Evolutionary conservation across 2,113 vertebrate species (phyloP), one percentile per base, ranked within the genome.

Genomic region (Cephalopholis sonnerati): DNA sequence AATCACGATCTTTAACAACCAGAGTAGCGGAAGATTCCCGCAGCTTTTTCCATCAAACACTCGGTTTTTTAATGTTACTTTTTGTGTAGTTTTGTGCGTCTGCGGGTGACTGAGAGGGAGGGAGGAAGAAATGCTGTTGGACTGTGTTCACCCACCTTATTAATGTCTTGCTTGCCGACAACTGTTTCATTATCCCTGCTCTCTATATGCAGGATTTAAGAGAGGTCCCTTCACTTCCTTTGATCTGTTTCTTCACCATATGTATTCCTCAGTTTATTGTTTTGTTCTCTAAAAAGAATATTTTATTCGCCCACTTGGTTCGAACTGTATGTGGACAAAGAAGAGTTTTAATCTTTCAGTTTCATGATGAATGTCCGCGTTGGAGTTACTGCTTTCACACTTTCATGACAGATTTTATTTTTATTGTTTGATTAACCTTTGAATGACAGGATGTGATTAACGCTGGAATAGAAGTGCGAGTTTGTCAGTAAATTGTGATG

Each of bases 221-320:
- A 70, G 24, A 54, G 10, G 16, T 46, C 41, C 39, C 54, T 73
- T 53, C 18, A 6, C 32, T 27, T 61, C 48, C 11, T 64, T 84
- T 55, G 51, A 54, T 80, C 29, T 54, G 24, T 55, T 66, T 58
- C 3, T 50, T 41, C 46, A 62, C 15, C 58, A 12, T 39, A 29
- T 63, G 39, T 18, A n/a, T 68, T 54, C 58, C 16, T 68, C 65
- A 0, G 25, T 50, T 11, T 25, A 9, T 53, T 82, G 13, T 75
- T 71, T 65, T 63, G 54, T 80, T 74, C 16, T 82, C 24, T 8
- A 61, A 73, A 79, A 79, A 61, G 24, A 76, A 67, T 55, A 13
- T 59, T 11, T 70, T 74, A 54, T 74, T 64, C 3, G 1, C 72
- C 64, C 65, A 69, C 77, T 70, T 71, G 36, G 18, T 67, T 73